Percentiles rank a stretch among this genome's conserved stretches.
Evolutionary conservation across 1,140 invertebrate genomes (phyloP).

Genomic region (Drosophila chauvacae): DNA sequence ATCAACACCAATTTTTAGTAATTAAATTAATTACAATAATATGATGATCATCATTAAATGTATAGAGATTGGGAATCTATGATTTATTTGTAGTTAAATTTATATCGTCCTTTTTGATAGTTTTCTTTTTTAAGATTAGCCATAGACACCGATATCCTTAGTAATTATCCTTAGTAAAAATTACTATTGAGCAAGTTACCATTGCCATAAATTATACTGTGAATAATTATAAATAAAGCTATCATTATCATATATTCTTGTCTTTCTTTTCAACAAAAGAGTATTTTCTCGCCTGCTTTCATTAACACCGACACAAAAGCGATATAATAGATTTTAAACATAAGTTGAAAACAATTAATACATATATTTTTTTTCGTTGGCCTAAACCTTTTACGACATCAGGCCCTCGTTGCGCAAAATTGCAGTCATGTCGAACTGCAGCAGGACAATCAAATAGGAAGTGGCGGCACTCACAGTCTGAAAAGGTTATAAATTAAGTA

Average conservation of each 20-base stretch:
- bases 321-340: no score
- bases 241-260: background rate
- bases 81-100: no score
- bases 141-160: no score
- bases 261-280: background rate
- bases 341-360: background rate
- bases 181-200: background rate
- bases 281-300: background rate
- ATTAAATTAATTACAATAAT: no score
- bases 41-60: no score
- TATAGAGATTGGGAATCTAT: no score
- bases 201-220: background rate
- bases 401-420: conserved; percentile 76
- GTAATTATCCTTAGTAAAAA: background rate
- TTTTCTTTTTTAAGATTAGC: no score
- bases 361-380: conserved; percentile 32
- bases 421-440: conserved; percentile 83
- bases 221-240: background rate
- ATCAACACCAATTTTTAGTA: no score
- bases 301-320: background rate
- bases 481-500: conserved; percentile 18
- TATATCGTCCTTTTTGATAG: no score
- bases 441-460: conserved; percentile 83
- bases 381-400: conserved; percentile 46
- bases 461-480: conserved; percentile 84